Evolutionary conservation across 2,113 vertebrate species (phyloP), one percentile per base, ranked within the genome.

Genomic region (Gavia stellata): DNA sequence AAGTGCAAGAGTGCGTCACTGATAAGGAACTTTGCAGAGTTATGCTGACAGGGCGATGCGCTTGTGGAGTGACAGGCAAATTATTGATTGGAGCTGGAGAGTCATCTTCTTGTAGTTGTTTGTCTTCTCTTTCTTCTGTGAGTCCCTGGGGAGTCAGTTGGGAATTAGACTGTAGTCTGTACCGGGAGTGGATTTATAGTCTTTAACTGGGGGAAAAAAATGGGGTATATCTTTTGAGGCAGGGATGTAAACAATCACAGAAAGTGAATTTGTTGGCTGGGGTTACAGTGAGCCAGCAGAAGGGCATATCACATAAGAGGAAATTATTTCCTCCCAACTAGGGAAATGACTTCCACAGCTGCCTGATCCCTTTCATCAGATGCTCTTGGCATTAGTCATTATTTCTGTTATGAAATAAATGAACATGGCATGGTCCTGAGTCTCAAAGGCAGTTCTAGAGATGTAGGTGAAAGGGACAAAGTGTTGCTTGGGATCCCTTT

Each of bases 71-170:
- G 62, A 62, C 90, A 59, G 49, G 40, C 34, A 94, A 77, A 70
- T 71, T 91, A 93, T 88, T 91, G 91, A 96, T 79, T 91, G 49
- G 71, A 73, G 63, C 62, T 81, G 77, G 61, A 80, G 53, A 81
- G n/a, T 78, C 29, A 13, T 92, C 55, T 77, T 26, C 81, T 75
- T 62, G 19, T 50, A 38, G 31, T 45, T 53, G 72, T 81, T 62
- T 90, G 75, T 88, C 63, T 88, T 91, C 47, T 58, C 61, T 92
- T 92, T 59, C 59, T 70, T 63, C 49, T 70, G 15, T 31, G 42
- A 61, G 21, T 88, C 94, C 74, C 21, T 9, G 25, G 66, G 55
- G 80, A 70, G 29, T 15, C 84, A 79, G 55, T 40, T 80, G 73
- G 42, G 81, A 91, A 94, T 75, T 59, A 87, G 59, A 14, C 72